These are phyloP conservation scores for Harpalus rufipes DNA, from an alignment of 2,888 invertebrate genomes.

Conservation along the genomic window DNA sequence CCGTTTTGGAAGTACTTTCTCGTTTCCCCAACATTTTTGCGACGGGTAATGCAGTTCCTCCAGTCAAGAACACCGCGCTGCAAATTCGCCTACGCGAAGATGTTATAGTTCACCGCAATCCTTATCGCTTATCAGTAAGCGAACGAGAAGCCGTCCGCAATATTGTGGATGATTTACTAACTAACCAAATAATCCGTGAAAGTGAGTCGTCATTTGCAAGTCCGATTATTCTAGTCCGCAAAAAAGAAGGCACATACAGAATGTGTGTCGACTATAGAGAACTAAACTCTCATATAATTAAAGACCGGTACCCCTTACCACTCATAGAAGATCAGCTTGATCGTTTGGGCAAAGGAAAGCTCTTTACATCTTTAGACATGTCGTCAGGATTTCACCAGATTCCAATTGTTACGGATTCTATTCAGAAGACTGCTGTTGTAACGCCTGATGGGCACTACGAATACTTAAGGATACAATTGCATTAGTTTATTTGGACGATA, in stretches of 20 bases:
- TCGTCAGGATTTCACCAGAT: conserved; percentile 29
- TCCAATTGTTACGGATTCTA: neutral
- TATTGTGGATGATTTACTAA: conserved; percentile 67
- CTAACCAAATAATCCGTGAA: conserved; percentile 66
- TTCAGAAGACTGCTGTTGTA: conserved; percentile 24
- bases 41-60: neutral
- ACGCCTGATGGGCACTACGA: conserved; percentile 44
- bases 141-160: conserved; percentile 66
- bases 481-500: conserved; percentile 70
- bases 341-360: neutral
- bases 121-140: conserved; percentile 68
- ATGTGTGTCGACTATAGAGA: conserved; percentile 69
- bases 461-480: conserved; percentile 58
- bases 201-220: conserved; percentile 69
- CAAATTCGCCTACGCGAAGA: neutral
- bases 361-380: conserved; percentile 19
- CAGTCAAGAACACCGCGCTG: conserved; percentile 14
- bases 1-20: neutral
- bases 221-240: too few species aligned
- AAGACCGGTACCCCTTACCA: conserved; percentile 71
- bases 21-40: neutral
- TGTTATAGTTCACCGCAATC: conserved; percentile 17
- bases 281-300: conserved; percentile 70
- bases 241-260: conserved; percentile 67
- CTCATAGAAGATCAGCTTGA: conserved; percentile 69